These are phyloP conservation scores for Barypeithes pellucidus DNA, from an alignment of 2,888 invertebrate genomes.

Conservation along the genomic window DNA sequence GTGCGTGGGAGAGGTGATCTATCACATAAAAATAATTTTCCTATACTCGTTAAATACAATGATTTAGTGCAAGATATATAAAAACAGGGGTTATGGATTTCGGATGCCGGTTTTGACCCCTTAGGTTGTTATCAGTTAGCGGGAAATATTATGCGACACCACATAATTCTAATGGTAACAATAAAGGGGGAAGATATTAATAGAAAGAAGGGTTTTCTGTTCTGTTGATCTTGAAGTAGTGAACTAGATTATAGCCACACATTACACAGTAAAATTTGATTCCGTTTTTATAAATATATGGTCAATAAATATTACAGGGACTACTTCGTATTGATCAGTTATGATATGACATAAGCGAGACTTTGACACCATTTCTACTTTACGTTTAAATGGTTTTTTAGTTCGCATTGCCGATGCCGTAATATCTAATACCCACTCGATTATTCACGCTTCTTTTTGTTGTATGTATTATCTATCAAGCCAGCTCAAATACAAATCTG, in stretches of 20 bases:
- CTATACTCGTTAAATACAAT: too few relatives aligned
- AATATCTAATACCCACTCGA: constrained; percentile 53
- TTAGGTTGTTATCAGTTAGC: too few relatives aligned
- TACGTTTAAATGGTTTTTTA: constrained; percentile 53
- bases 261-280: neutral
- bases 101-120: too few relatives aligned
- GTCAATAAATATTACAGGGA: constrained; percentile 42
- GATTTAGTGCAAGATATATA: too few relatives aligned
- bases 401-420: constrained; percentile 51
- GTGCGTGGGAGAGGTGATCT: neutral
- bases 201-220: too few relatives aligned
- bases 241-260: too few relatives aligned
- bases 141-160: too few relatives aligned
- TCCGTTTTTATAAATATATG: neutral
- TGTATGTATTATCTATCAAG: constrained; percentile 45
- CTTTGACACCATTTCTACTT: constrained; percentile 60
- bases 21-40: neutral
- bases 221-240: too few relatives aligned
- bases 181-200: too few relatives aligned
- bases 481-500: constrained; percentile 45
- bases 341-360: constrained; percentile 60
- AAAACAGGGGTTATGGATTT: too few relatives aligned
- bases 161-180: too few relatives aligned
- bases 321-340: constrained; percentile 57
- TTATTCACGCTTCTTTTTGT: constrained; percentile 55